A percentile compares a stretch with the other conserved stretches of the same genome.
phyloP scores from a whole-genome alignment of 1,140 invertebrate species.

The Bombus balteatus region DNA sequence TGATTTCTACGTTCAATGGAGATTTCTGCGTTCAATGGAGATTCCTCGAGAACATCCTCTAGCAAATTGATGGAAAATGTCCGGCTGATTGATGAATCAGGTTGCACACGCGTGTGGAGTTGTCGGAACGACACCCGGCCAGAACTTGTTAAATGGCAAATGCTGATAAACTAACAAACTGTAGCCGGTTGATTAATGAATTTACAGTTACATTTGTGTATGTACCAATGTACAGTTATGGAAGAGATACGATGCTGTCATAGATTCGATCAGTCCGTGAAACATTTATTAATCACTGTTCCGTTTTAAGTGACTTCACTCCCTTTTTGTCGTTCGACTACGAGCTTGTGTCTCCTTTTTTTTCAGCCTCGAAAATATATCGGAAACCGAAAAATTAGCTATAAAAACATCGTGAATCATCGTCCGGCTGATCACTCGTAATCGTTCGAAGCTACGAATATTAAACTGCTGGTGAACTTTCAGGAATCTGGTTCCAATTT shows the following conservation, averaged over 20 bases:
- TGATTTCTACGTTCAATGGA: neutral
- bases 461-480: neutral
- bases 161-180: neutral
- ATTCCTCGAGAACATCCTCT: neutral
- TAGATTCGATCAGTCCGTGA: neutral
- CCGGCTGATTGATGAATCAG: neutral
- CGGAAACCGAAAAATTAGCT: too few relatives aligned
- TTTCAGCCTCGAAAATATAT: neutral
- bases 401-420: too few relatives aligned
- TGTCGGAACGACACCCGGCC: neutral
- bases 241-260: neutral
- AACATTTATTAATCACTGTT: neutral
- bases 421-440: too few relatives aligned
- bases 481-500: neutral
- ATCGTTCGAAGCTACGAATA: too few relatives aligned
- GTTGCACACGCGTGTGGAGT: neutral
- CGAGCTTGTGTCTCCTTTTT: too few relatives aligned
- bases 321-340: neutral
- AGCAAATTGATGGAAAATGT: neutral
- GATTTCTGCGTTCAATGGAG: neutral
- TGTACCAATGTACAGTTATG: neutral
- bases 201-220: neutral
- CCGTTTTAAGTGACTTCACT: neutral
- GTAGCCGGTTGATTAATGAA: constrained; percentile 3
- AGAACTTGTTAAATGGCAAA: neutral